These are phyloP conservation scores for Rattus rattus DNA, from an alignment of 2,113 vertebrate genomes.

Conservation along the genomic window DNA sequence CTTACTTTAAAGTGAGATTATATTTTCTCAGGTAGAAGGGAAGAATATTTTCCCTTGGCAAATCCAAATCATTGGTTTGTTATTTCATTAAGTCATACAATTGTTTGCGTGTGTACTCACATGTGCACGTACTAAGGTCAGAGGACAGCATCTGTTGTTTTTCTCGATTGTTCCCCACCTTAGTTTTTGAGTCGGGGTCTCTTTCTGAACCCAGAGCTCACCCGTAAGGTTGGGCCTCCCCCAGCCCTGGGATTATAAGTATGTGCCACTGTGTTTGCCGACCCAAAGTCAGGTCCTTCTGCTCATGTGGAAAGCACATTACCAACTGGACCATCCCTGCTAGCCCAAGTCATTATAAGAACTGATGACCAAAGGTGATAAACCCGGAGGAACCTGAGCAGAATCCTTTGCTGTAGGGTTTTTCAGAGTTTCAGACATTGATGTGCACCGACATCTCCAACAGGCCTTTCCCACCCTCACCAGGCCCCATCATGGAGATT, in stretches of 20 bases:
- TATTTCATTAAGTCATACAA: not conserved
- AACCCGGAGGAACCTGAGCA: not conserved
- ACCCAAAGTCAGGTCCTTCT: not conserved
- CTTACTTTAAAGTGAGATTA: not conserved
- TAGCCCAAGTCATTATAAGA: not conserved
- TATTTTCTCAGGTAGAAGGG: not conserved
- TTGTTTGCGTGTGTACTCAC: not conserved
- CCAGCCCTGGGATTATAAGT: not conserved
- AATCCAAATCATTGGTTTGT: conserved; percentile 54
- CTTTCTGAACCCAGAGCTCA: not conserved
- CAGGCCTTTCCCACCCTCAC: not conserved
- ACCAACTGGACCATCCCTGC: not conserved
- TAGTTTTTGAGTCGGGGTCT: not conserved
- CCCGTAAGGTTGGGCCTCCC: not conserved
- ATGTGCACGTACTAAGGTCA: not conserved
- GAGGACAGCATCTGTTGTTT: not conserved
- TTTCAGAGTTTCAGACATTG: not conserved
- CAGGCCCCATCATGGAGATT: not conserved
- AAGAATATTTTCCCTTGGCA: not conserved
- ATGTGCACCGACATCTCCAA: not conserved
- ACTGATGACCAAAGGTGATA: not conserved
- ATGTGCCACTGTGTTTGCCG: not conserved
- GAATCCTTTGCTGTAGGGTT: not conserved
- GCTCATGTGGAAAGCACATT: too few species aligned
- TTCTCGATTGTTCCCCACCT: not conserved